Conservation (phyloP, 2,888 invertebrate species). For the Tenthredo amoena region DNA sequence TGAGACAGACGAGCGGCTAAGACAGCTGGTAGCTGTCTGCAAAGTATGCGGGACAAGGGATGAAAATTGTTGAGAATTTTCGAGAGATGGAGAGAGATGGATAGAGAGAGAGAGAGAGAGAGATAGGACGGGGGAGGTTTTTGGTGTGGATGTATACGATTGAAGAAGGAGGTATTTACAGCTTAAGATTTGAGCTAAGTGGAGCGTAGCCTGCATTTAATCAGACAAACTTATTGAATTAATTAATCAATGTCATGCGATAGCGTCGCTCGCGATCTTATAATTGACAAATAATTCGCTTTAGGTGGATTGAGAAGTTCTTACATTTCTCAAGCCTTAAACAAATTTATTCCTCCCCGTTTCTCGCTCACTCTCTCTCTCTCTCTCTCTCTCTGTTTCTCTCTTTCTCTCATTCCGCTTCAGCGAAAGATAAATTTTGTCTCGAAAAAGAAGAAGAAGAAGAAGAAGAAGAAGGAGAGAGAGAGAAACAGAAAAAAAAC, state of each 20-base stretch:
- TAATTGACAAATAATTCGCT: constrained; percentile 40
- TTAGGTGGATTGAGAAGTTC: constrained; percentile 9
- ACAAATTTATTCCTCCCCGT: constrained; percentile 14
- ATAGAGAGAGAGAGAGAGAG: not conserved
- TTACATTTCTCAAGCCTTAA: constrained; percentile 27
- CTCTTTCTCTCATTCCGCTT: not conserved
- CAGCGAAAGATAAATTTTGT: not conserved
- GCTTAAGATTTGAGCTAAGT: constrained; percentile 15
- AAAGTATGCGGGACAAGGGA: constrained; percentile 22
- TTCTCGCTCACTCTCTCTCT: not conserved
- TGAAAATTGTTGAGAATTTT: constrained; percentile 23
- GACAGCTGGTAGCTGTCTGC: constrained; percentile 45
- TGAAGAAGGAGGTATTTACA: not conserved
- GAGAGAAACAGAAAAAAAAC: constrained; percentile 42
- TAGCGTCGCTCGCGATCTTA: constrained; percentile 29
- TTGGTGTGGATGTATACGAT: not conserved
- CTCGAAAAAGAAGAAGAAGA: not conserved
- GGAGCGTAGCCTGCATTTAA: constrained; percentile 52
- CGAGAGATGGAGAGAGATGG: not conserved
- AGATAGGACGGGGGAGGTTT: not conserved
- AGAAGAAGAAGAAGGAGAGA: not conserved
- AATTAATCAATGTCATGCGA: constrained; percentile 37
- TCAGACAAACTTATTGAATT: constrained; percentile 42
- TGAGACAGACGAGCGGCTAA: constrained; percentile 31
- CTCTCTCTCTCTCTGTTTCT: not conserved